A percentile compares a stretch with the other conserved stretches of the same genome.
These are phyloP conservation scores for Entomyzon cyanotis DNA, from an alignment of 2,113 vertebrate species.

Conservation along the genomic window DNA sequence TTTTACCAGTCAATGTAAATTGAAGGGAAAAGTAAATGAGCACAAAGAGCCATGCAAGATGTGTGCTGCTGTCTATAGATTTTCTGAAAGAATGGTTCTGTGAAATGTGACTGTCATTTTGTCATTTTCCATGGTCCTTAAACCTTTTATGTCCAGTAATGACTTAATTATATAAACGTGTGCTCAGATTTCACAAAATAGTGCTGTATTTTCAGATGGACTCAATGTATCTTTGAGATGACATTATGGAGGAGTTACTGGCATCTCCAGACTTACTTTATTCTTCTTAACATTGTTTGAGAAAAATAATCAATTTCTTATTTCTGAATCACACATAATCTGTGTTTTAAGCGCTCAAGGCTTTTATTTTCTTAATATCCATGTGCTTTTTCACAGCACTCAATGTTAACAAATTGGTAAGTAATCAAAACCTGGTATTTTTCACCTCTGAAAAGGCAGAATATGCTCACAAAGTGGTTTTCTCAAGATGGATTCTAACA, in stretches of 20 bases:
- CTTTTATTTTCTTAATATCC: neutral
- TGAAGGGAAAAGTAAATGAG: neutral
- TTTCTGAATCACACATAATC: neutral
- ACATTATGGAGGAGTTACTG: accelerated
- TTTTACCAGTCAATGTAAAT: neutral
- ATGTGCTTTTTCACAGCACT: neutral
- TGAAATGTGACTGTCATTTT: neutral
- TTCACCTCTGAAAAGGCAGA: neutral
- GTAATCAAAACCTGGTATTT: neutral
- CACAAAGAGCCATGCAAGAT: neutral
- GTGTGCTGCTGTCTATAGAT: neutral
- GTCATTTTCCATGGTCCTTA: neutral
- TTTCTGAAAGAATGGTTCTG: neutral
- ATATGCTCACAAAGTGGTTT: neutral
- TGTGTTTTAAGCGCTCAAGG: neutral
- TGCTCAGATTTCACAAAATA: neutral
- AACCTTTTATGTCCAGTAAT: neutral
- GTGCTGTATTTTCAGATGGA: neutral
- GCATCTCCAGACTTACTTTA: neutral
- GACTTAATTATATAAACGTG: neutral
- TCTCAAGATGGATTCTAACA: neutral
- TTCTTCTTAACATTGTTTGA: neutral
- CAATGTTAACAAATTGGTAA: neutral
- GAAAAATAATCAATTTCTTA: neutral
- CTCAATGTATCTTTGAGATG: neutral